Base-by-base conservation (phyloP, 1,140 invertebrate genomes). In the Psix sp. region DNA sequence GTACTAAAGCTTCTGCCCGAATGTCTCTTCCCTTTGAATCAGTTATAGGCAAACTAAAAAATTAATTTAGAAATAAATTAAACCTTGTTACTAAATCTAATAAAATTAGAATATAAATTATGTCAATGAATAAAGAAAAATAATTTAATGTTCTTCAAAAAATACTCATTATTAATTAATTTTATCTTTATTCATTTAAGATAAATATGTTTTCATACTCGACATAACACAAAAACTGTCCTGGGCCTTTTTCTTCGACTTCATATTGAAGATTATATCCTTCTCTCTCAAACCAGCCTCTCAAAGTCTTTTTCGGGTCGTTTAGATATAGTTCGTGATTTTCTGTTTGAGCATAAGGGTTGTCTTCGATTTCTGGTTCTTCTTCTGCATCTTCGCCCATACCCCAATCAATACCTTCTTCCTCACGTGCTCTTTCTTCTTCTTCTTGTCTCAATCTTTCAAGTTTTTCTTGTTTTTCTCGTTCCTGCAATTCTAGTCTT, bases 231-330 rank as follows among this genome's bases (percentile, higher is more conserved):
- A 90, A 75, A 87, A 95, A 97, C 77, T 95, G 93, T 3, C 93
- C 94, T 24, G 90, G 87, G 5, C 92, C 93, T 77, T 93, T 91
- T 80, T 97, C 95, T 62, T 94, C 91, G 18, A 93, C 93, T 73
- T 95, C 90, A 82, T 97, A 98, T 46, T 92, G 92, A 16, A 98
- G 88, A 56, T 94, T 92, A 24, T 92, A 89, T 0, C 97, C 98
- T 88, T 99, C 97, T 59, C 97, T 88, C 84, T 99, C 97, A 86
- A 97, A 98, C 90, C 96, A 99, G 0, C 95, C 95, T 73, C 95
- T 88, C 3, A 99, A 83, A 1, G 96, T 96, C 85, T 97, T 98
- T 84, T 99, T 98, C 0, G 98, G 97, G 88, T 99, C 97, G 48
- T 96, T 93, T 16, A 98, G 86, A 83, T 95, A 97, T 3, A 98